phyloP scores from a whole-genome alignment of 2,113 vertebrate genomes.

The Pseudorhombus dupliciocellatus region DNA sequence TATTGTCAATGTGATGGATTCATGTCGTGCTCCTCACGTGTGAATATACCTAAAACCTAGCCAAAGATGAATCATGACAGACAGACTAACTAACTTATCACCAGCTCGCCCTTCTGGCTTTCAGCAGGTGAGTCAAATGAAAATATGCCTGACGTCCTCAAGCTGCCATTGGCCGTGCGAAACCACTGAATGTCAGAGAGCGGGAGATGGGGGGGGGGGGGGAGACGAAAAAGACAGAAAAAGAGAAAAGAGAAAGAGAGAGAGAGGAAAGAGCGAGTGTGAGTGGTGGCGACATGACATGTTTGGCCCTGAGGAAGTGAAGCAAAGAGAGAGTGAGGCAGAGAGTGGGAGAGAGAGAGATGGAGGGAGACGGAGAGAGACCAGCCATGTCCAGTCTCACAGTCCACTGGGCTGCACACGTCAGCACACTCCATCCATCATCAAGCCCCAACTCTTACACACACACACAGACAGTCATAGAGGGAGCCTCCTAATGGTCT shows the following conservation, averaged over 20 bases:
- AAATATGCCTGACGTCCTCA: conserved; percentile 52
- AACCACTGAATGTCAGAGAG: conserved; percentile 58
- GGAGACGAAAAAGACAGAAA: conserved; percentile 10
- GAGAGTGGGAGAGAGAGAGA: conserved; percentile 57
- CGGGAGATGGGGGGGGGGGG: conserved; percentile 11
- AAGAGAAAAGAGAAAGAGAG: conserved; percentile 6
- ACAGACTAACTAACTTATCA: conserved; percentile 28
- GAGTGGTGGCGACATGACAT: conserved; percentile 64
- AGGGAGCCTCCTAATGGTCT: conserved; percentile 71
- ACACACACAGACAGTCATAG: conserved; percentile 36
- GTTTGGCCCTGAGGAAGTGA: conserved; percentile 75
- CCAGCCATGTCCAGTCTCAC: conserved; percentile 78
- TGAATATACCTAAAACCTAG: conserved; percentile 5
- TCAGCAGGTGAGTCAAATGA: conserved; percentile 47
- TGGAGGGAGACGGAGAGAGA: conserved; percentile 65
- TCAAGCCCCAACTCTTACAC: conserved; percentile 50
- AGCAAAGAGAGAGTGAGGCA: conserved; percentile 66
- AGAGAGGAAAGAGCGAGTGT: conserved; percentile 35
- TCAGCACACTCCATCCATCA: conserved; percentile 80
- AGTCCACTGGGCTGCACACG: conserved; percentile 76
- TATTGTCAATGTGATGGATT: conserved; percentile 12
- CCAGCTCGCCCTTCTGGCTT: conserved; percentile 17
- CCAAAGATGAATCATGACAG: conserved; percentile 20
- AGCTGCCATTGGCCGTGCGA: conserved; percentile 54
- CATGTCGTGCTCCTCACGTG: conserved; percentile 34